Conservation (phyloP, 1,140 invertebrate species). For the Orius insidiosus region DNA sequence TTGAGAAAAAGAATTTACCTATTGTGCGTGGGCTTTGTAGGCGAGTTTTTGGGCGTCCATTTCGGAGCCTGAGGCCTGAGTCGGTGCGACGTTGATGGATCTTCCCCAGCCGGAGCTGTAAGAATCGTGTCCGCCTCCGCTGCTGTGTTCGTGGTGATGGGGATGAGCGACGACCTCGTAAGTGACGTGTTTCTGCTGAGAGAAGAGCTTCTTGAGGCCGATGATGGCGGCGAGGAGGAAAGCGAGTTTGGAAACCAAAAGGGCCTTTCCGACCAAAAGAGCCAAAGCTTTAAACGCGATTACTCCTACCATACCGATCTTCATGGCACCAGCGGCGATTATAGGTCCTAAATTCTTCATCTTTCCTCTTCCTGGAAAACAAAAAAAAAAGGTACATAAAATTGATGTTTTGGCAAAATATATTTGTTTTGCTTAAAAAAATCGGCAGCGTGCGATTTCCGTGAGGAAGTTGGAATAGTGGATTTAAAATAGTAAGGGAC, state of each 20-base stretch:
- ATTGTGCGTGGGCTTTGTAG: constrained; percentile 37
- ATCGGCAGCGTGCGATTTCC: constrained; percentile 5
- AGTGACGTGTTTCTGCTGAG: constrained; percentile 51
- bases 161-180: constrained; percentile 54
- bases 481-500: neutral
- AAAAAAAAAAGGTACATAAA: neutral
- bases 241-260: constrained; percentile 65
- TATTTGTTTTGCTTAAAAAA: neutral
- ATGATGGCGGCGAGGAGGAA: constrained; percentile 58
- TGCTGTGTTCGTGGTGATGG: constrained; percentile 35
- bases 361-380: constrained; percentile 27
- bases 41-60: constrained; percentile 41
- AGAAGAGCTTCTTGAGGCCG: constrained; percentile 64
- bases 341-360: constrained; percentile 60
- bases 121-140: constrained; percentile 25
- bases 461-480: neutral
- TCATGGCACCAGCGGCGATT: constrained; percentile 54
- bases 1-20: too few relatives aligned
- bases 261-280: constrained; percentile 63
- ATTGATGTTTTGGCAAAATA: neutral
- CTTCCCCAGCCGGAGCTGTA: constrained; percentile 36
- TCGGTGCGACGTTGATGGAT: constrained; percentile 30
- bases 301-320: constrained; percentile 59
- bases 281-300: constrained; percentile 61
- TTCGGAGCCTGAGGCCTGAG: constrained; percentile 22